A percentile compares a stretch with the other conserved stretches of the same genome.
These are phyloP conservation scores for Paramisgurnus dabryanus DNA, from an alignment of 2,113 vertebrate species.

Conservation along the genomic window DNA sequence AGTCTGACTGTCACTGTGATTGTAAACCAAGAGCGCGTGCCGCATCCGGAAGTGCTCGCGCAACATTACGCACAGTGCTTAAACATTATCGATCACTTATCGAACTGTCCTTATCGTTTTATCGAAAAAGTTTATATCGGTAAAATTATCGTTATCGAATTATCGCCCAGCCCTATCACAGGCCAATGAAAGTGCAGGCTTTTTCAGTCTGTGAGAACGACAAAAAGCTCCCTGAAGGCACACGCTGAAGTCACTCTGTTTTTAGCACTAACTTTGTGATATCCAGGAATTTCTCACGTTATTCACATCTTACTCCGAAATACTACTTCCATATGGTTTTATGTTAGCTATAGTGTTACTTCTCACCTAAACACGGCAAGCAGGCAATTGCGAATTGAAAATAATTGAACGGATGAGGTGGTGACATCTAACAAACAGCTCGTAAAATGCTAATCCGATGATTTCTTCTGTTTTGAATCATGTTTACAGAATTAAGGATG, in stretches of 20 bases:
- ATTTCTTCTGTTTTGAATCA: too few species aligned
- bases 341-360: slow-evolving; percentile 1
- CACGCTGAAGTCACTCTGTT: slow-evolving; percentile 27
- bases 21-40: too few species aligned
- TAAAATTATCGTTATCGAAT: too few species aligned
- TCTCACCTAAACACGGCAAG: background rate
- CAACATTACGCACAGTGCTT: too few species aligned
- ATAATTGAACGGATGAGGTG: slow-evolving; percentile 10
- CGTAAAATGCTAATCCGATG: too few species aligned
- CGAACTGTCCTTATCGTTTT: too few species aligned
- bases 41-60: too few species aligned
- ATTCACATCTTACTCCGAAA: background rate
- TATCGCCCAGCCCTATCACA: too few species aligned
- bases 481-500: background rate
- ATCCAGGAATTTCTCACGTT: slow-evolving; percentile 17
- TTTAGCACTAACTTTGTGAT: background rate
- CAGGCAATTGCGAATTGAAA: background rate
- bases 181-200: background rate
- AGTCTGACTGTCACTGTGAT: too few species aligned
- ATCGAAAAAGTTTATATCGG: too few species aligned
- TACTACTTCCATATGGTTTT: background rate
- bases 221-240: slow-evolving; percentile 14
- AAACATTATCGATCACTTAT: too few species aligned
- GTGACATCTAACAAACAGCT: background rate
- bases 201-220: slow-evolving; percentile 16